Evolutionary conservation across 2,113 vertebrate genomes (phyloP).

Genomic region (Urocitellus parryii): DNA sequence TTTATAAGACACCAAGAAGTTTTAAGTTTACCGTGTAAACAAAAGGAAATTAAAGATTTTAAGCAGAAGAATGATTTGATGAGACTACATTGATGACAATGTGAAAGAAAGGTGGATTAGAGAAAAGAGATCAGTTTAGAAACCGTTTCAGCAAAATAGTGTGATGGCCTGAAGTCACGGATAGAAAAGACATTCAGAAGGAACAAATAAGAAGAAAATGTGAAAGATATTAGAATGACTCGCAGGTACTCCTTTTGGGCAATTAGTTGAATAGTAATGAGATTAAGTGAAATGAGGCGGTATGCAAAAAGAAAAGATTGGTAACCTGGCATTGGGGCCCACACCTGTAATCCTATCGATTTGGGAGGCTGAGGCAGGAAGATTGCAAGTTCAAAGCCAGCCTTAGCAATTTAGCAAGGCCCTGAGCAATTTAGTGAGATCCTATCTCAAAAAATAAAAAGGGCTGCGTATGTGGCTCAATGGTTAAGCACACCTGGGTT

Average conservation of each 20-base stretch:
- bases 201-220: background rate
- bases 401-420: too few species aligned
- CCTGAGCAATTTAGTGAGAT: too few species aligned
- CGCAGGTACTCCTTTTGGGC: background rate
- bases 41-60: constrained; percentile 10
- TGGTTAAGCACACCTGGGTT: too few species aligned
- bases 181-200: background rate
- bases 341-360: too few species aligned
- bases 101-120: background rate
- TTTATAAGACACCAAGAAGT: background rate
- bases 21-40: background rate
- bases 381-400: too few species aligned
- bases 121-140: background rate
- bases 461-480: too few species aligned
- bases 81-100: background rate
- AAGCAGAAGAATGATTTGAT: background rate
- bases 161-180: background rate
- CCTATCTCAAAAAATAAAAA: too few species aligned
- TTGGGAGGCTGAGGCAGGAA: too few species aligned
- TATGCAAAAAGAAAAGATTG: background rate
- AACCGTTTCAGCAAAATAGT: background rate
- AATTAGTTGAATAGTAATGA: background rate
- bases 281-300: background rate
- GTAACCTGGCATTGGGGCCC: too few species aligned
- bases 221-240: background rate